A percentile compares a stretch with the other conserved stretches of the same genome.
These are phyloP conservation scores for Falco naumanni DNA, from an alignment of 2,797 vertebrate genomes.

Conservation along the genomic window DNA sequence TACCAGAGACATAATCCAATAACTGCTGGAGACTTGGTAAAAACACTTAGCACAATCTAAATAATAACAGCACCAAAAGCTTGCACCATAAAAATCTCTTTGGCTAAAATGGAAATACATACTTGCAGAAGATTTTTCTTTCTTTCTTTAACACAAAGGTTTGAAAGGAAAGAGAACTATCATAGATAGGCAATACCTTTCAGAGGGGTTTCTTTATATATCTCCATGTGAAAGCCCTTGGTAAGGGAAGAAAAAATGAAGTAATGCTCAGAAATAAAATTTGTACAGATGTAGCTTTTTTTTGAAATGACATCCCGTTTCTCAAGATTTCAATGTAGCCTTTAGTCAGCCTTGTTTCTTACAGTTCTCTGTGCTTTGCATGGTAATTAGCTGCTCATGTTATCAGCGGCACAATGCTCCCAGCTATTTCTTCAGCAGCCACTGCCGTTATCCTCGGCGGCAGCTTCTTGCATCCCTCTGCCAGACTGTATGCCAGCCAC, in stretches of 20 bases:
- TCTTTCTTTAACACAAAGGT: background rate
- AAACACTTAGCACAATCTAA: background rate
- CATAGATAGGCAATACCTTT: constrained; percentile 1
- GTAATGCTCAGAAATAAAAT: constrained; percentile 38
- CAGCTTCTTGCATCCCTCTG: constrained; percentile 1
- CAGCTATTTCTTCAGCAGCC: constrained; percentile 66
- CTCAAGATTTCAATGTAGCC: constrained; percentile 38
- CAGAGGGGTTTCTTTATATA: constrained; percentile 1
- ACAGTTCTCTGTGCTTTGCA: constrained; percentile 70
- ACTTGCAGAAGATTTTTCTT: background rate
- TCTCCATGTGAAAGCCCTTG: background rate
- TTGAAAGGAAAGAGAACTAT: background rate
- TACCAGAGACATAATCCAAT: background rate
- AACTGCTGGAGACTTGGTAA: background rate
- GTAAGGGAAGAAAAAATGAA: constrained; percentile 52
- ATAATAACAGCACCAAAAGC: background rate
- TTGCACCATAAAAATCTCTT: background rate
- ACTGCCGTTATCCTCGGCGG: background rate
- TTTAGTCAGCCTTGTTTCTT: constrained; percentile 61
- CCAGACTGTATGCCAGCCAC: background rate
- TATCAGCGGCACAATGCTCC: constrained; percentile 40
- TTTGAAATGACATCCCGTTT: constrained; percentile 53
- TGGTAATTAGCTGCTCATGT: constrained; percentile 71
- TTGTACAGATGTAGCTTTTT: constrained; percentile 25
- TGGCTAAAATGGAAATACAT: background rate